A percentile compares a stretch with the other conserved stretches of the same genome.
phyloP scores from a whole-genome alignment of 2,888 invertebrate genomes.

The Priocnemis perturbator region DNA sequence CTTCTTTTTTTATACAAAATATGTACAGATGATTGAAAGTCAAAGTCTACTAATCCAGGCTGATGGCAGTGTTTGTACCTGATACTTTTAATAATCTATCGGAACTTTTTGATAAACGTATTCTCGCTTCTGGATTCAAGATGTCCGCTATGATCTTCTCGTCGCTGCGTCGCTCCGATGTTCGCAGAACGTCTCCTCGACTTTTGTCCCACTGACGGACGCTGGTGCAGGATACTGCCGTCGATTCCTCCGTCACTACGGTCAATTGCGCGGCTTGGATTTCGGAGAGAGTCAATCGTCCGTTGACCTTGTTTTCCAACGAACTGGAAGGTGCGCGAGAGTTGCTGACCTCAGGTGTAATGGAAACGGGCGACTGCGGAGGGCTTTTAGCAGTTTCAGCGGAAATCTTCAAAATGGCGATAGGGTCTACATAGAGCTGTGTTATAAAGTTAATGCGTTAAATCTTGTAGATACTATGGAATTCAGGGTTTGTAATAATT shows the following conservation, averaged over 20 bases:
- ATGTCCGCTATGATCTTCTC: constrained; percentile 73
- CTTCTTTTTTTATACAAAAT: constrained; percentile 68
- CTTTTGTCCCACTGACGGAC: constrained; percentile 48
- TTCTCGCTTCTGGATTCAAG: constrained; percentile 70
- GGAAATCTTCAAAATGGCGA: constrained; percentile 63
- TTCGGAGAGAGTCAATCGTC: constrained; percentile 62
- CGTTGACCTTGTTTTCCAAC: constrained; percentile 67
- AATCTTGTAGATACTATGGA: too few relatives aligned
- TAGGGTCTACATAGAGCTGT: constrained; percentile 73
- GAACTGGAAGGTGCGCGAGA: constrained; percentile 45
- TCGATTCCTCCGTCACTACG: constrained; percentile 58
- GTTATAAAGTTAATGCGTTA: constrained; percentile 19
- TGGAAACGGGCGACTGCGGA: constrained; percentile 43
- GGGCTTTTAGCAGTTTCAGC: constrained; percentile 56
- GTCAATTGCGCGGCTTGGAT: constrained; percentile 57
- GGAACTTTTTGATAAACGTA: constrained; percentile 61
- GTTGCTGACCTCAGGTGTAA: constrained; percentile 38
- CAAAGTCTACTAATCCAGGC: constrained; percentile 68
- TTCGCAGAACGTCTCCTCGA: constrained; percentile 29
- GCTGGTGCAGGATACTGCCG: constrained; percentile 43
- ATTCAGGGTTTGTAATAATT: too few relatives aligned
- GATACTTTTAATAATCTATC: constrained; percentile 69
- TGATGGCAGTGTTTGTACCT: constrained; percentile 72
- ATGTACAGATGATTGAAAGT: constrained; percentile 68
- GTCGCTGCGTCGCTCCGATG: constrained; percentile 64